Percentiles rank a stretch among this genome's conserved stretches.
phyloP scores from a whole-genome alignment of 2,888 invertebrate species.

The Dryocosmus kuriphilus region DNA sequence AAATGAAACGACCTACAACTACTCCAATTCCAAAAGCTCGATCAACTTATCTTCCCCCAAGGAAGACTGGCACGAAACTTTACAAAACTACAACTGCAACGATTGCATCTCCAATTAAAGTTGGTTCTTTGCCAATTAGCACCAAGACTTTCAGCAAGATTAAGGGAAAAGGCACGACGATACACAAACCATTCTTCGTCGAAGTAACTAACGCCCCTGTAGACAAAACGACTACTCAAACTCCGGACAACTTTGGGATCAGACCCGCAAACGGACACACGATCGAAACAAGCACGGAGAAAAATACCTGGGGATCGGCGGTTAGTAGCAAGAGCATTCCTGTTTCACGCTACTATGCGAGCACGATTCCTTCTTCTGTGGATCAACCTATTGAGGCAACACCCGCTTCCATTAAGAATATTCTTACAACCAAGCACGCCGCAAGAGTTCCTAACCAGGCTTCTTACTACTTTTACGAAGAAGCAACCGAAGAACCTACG shows the following conservation, averaged over 20 bases:
- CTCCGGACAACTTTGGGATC: constrained; percentile 58
- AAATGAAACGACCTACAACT: constrained; percentile 67
- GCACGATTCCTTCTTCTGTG: constrained; percentile 74
- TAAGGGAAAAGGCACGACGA: constrained; percentile 46
- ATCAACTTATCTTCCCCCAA: constrained; percentile 62
- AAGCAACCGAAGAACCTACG: constrained; percentile 72
- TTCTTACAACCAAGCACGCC: constrained; percentile 60
- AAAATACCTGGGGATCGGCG: constrained; percentile 73
- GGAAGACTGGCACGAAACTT: constrained; percentile 64
- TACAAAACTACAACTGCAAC: constrained; percentile 59
- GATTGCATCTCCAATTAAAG: constrained; percentile 62
- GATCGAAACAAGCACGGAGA: constrained; percentile 73
- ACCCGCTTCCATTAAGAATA: constrained; percentile 62
- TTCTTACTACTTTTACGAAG: constrained; percentile 85
- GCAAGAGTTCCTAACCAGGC: constrained; percentile 72
- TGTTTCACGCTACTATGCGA: constrained; percentile 82
- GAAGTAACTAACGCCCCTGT: constrained; percentile 64
- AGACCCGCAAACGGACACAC: constrained; percentile 62
- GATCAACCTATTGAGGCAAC: constrained; percentile 69
- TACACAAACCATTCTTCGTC: constrained; percentile 48
- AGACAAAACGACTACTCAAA: constrained; percentile 57
- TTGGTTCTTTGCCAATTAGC: constrained; percentile 39
- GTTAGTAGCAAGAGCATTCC: constrained; percentile 83
- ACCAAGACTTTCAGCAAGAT: constrained; percentile 43
- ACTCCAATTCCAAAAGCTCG: constrained; percentile 55